Base-by-base conservation (phyloP, 1,140 invertebrate species). In the Leptopilina boulardi region DNA sequence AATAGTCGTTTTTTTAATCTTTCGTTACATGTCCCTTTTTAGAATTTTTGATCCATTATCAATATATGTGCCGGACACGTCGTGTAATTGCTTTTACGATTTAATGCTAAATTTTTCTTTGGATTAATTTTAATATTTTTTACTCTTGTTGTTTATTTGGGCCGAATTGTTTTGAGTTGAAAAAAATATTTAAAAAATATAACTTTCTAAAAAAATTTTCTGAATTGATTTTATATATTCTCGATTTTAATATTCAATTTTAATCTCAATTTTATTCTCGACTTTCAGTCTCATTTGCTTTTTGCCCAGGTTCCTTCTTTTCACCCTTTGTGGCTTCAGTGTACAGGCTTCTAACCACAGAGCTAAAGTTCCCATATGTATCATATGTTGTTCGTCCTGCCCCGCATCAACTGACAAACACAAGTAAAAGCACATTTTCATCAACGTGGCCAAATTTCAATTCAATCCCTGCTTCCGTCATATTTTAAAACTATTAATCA, bases 301-400 rank as follows among this genome's bases (percentile, higher is more conserved):
- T 66, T 66, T 34, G 15, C 13, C n/a, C n/a, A n/a, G 21, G 23
- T 38, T 3, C 71, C 56, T 59, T 76, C 75, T 70, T 59, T 80
- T 77, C 80, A 80, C 81, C 82, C 78, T 83, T 83, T 79, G 47
- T 81, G 80, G 82, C 82, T 81, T 81, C 82, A 77, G 41, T n/a
- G 78, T 87, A 88, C 87, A 77, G 88, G 89, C 88, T 89, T 91
- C 88, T 89, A 90, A 91, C 90, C 90, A 84, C 90, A 91, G 80
- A 87, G 83, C 83, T 88, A 87, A 88, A 87, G 89, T 91, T 91
- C 90, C 89, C 90, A 91, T 91, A 90, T 91, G 90, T 91, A 91
- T 91, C 90, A 87, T 88, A 87, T 91, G 89, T 90, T 91, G 82
- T 86, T 70, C 82, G 83, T 85, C 84, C 86, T 86, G 86, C 85